Evolutionary conservation across 2,113 vertebrate genomes (phyloP).

Genomic region (Cardinalis cardinalis): DNA sequence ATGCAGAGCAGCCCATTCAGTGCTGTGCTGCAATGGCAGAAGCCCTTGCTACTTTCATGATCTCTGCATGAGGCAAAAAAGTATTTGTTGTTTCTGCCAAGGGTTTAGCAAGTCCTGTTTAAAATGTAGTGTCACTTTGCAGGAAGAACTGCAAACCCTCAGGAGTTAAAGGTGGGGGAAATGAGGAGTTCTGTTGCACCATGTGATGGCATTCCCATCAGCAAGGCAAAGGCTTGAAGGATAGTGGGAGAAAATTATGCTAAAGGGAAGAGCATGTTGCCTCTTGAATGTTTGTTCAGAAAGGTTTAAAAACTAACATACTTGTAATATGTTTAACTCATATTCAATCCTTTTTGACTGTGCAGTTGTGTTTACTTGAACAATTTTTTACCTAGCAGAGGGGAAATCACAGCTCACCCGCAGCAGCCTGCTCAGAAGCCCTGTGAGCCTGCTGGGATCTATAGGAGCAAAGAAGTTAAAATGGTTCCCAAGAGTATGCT

Average conservation of each 20-base stretch:
- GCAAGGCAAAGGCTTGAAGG: neutral
- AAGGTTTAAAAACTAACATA: neutral
- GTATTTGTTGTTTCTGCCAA: neutral
- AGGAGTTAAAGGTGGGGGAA: neutral
- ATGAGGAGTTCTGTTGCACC: neutral
- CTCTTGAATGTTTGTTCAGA: neutral
- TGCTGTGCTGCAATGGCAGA: neutral
- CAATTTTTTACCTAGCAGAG: neutral
- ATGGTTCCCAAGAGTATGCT: fast-evolving
- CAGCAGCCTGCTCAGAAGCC: neutral
- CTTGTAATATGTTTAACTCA: neutral
- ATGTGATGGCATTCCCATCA: neutral
- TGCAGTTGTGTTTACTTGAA: neutral
- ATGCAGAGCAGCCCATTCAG: neutral
- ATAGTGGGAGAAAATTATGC: neutral
- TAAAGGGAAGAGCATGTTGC: neutral
- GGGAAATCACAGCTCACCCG: neutral
- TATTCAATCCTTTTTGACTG: neutral
- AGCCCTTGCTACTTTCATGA: neutral
- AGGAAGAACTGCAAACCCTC: neutral
- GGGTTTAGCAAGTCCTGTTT: neutral
- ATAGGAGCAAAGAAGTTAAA: neutral
- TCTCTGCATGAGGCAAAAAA: neutral
- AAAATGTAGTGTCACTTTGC: neutral
- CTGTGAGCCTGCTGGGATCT: neutral